Percentiles rank a stretch among this genome's conserved stretches.
Evolutionary conservation across 2,797 vertebrate genomes (phyloP).

Genomic region (Lemur catta): DNA sequence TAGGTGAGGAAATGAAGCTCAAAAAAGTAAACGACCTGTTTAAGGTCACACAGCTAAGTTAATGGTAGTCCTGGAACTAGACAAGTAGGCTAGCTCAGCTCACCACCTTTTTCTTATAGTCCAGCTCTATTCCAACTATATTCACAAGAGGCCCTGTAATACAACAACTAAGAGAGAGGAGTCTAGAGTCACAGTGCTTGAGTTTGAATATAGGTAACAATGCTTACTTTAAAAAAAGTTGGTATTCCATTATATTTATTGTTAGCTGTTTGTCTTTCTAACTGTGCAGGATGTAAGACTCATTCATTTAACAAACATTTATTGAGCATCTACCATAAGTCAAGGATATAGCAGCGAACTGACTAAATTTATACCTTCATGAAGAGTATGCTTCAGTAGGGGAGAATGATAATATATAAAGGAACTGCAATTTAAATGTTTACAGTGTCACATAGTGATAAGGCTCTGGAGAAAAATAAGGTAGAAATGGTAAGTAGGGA

Average conservation of each 20-base stretch:
- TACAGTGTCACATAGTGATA: background rate
- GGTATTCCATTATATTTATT: background rate
- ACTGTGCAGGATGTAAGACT: background rate
- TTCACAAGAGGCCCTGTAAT: background rate
- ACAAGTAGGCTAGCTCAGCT: background rate
- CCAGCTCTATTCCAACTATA: background rate
- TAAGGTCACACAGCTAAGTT: background rate
- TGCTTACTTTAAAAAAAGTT: background rate
- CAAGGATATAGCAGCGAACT: background rate
- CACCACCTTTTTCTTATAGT: background rate
- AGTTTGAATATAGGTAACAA: background rate
- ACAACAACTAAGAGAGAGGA: background rate
- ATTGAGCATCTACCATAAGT: background rate
- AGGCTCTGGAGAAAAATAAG: background rate
- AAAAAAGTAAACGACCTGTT: background rate
- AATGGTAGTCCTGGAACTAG: background rate
- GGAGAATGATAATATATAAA: background rate
- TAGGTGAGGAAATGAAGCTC: background rate
- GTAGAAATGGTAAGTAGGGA: background rate
- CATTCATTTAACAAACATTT: slow-evolving; percentile 1
- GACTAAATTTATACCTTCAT: background rate
- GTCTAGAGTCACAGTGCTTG: background rate
- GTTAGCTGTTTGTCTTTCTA: slow-evolving; percentile 15
- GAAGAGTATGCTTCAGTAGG: background rate
- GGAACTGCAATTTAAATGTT: background rate